phyloP scores from a whole-genome alignment of 2,113 vertebrate species.

The Tetrax tetrax region DNA sequence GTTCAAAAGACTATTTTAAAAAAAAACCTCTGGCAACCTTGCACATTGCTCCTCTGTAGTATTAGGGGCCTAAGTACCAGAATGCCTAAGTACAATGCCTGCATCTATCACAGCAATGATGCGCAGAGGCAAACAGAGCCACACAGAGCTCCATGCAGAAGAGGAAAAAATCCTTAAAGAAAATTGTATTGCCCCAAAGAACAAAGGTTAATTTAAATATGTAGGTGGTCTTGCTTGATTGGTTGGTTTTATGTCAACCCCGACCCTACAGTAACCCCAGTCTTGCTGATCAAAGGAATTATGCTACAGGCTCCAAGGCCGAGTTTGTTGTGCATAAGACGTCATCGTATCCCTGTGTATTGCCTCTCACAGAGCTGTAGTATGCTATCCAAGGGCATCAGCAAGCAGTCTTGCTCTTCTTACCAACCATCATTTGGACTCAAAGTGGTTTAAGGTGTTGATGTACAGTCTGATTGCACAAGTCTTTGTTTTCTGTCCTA shows the following conservation, averaged over 20 bases:
- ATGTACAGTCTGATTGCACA: background rate
- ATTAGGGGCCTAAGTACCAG: background rate
- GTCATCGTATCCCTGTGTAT: background rate
- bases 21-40: constrained; percentile 5
- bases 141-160: background rate
- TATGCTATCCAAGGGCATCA: background rate
- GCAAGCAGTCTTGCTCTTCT: background rate
- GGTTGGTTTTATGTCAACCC: constrained; percentile 66
- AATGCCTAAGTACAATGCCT: background rate
- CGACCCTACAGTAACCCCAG: constrained; percentile 74
- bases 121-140: background rate
- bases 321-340: constrained; percentile 11
- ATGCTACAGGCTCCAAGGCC: constrained; percentile 31
- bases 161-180: constrained; percentile 33
- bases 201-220: constrained; percentile 67
- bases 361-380: background rate
- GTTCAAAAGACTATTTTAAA: constrained; percentile 9
- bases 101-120: background rate
- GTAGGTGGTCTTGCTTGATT: constrained; percentile 65
- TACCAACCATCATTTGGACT: background rate
- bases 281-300: constrained; percentile 72
- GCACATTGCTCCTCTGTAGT: background rate
- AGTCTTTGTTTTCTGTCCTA: background rate
- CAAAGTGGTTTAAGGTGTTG: background rate
- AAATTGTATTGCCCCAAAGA: background rate